Evolutionary conservation across 2,888 invertebrate species (phyloP), one percentile per base, ranked within the genome.

Genomic region (Aporophyla lueneburgensis): DNA sequence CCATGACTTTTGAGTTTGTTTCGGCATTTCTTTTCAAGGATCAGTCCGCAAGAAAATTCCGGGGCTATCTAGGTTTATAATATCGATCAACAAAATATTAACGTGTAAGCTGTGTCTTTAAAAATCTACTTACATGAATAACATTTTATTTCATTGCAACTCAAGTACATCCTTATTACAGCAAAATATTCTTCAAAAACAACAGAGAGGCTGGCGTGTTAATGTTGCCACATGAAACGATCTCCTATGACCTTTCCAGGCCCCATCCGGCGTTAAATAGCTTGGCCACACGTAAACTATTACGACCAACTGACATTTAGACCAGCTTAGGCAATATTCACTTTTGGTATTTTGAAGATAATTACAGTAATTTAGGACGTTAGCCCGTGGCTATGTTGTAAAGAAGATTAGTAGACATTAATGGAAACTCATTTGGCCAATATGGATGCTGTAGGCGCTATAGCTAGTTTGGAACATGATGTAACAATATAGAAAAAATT

Each of bases 231-330:
- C 54, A 83, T 59, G 24, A 19, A 63, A 56, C 53, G 56, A 27
- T 77, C 63, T 68, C 21, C 4, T 19, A 33, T 74, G 65, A 85
- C 69, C 71, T 83, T 81, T 71, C 62, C 27, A n/a, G 54, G 16
- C 58, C 33, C 21, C 63, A 68, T 67, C 54, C 71, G 51, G 53
- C n/a, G 61, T 27, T 56, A 74, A 71, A 65, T n/a, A n/a, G 33
- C 61, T 71, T 71, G 33, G 68, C 56, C 24, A 71, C 65, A 77
- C 62, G 63, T 69, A 68, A 69, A 74, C 61, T 71, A 71, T 83
- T 85, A 85, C 85, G 73, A 61, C 61, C 59, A 85, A 85, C 61
- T 71, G 78, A 81, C 78, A 83, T 83, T 85, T 71, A 71, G 68
- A 71, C 33, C 71, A n/a, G 56, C 53, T 71, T 58, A 19, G n/a